phyloP scores from a whole-genome alignment of 2,113 vertebrate species.

The Platanista minor region DNA sequence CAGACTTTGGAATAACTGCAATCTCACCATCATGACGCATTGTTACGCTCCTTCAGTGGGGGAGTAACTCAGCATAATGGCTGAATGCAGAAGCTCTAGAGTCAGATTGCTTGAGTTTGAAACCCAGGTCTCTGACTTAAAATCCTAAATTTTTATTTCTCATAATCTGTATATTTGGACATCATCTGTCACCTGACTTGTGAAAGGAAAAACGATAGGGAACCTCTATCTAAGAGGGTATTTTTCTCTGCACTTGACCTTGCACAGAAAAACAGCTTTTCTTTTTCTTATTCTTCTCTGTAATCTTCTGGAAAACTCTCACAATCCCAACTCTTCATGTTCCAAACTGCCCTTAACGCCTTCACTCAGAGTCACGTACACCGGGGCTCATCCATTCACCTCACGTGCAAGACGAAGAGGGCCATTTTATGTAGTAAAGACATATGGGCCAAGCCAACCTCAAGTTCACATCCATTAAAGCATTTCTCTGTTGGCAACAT shows the following conservation, averaged over 20 bases:
- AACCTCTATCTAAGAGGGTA: not conserved
- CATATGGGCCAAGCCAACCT: constrained; percentile 74
- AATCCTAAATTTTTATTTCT: not conserved
- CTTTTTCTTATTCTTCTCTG: not conserved
- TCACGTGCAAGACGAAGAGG: constrained; percentile 26
- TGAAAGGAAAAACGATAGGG: not conserved
- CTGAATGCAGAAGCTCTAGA: not conserved
- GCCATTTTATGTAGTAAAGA: constrained; percentile 71
- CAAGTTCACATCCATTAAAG: constrained; percentile 77
- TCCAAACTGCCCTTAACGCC: not conserved
- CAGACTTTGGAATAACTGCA: not conserved
- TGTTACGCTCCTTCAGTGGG: no score
- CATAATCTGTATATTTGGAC: not conserved
- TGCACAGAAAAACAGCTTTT: not conserved
- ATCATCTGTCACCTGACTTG: not conserved
- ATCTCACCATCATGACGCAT: fast-evolving
- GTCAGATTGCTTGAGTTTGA: not conserved
- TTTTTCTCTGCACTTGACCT: not conserved
- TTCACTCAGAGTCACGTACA: fast-evolving
- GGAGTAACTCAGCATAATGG: not conserved
- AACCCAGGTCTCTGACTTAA: not conserved
- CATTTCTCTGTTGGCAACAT: constrained; percentile 66
- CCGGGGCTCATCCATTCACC: constrained; percentile 14
- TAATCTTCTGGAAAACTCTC: not conserved
- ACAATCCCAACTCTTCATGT: fast-evolving